phyloP scores from a whole-genome alignment of 2,113 vertebrate species.

The Hyperopisus bebe region DNA sequence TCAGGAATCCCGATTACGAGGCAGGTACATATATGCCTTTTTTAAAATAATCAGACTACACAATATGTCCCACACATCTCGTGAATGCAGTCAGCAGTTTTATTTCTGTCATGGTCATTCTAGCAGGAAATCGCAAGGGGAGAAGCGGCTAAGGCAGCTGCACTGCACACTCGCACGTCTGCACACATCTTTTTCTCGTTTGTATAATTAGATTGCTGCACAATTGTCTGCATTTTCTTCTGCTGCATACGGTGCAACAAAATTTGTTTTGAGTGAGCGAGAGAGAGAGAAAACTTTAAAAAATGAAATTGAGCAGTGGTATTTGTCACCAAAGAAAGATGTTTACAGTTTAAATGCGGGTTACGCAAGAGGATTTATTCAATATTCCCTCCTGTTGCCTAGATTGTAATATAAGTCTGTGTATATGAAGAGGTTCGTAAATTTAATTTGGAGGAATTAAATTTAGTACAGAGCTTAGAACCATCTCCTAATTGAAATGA shows the following conservation, averaged over 20 bases:
- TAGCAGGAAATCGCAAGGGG: neutral
- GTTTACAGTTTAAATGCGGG: neutral
- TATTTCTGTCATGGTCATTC: constrained; percentile 10
- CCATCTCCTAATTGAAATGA: constrained; percentile 1
- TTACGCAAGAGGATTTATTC: neutral
- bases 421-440: constrained; percentile 7
- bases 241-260: neutral
- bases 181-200: constrained; percentile 1
- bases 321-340: neutral
- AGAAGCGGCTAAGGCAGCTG: neutral
- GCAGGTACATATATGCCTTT: neutral
- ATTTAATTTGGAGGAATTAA: constrained; percentile 16
- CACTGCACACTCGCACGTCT: neutral
- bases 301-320: neutral
- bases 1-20: neutral
- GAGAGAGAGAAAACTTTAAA: neutral
- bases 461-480: constrained; percentile 6
- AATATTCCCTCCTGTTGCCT: neutral
- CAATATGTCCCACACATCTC: neutral
- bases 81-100: neutral
- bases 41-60: neutral
- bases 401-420: neutral
- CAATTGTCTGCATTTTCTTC: neutral
- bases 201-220: neutral
- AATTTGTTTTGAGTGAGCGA: neutral